Conservation (phyloP, 2,888 invertebrate species). For the Plebejus argus region DNA sequence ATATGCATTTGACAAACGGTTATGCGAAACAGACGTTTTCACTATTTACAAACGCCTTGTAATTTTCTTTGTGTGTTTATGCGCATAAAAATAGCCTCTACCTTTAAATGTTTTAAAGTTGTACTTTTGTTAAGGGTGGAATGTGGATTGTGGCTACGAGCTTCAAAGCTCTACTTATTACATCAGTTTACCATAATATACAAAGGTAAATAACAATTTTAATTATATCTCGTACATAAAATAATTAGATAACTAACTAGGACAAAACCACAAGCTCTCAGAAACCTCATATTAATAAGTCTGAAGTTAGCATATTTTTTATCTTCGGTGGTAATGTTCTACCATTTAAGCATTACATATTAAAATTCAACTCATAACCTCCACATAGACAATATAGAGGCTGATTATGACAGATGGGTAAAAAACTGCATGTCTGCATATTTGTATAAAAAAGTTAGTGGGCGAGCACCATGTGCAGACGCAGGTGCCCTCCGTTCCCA, state of each 20-base stretch:
- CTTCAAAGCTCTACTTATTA: background rate
- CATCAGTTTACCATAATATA: background rate
- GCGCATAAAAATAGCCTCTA: background rate
- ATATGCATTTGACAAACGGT: conserved; percentile 18
- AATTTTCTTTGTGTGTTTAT: background rate
- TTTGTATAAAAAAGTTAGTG: conserved; percentile 72
- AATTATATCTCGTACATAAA: too few relatives aligned
- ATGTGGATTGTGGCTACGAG: background rate
- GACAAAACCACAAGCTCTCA: background rate
- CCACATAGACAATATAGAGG: conserved; percentile 39
- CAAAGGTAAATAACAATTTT: background rate
- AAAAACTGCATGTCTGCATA: conserved; percentile 77
- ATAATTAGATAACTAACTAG: background rate
- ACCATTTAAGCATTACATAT: background rate
- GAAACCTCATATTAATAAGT: too few relatives aligned
- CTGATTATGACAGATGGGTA: conserved; percentile 53
- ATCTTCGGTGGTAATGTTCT: too few relatives aligned
- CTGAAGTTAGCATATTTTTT: too few relatives aligned
- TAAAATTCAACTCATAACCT: background rate
- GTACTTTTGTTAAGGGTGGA: background rate
- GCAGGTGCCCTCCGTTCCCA: conserved; percentile 82
- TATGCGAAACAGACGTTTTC: conserved; percentile 14
- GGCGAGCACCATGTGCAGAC: conserved; percentile 76
- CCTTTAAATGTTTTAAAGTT: background rate
- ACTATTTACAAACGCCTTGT: conserved; percentile 13